Conservation (phyloP, 1,140 invertebrate genomes). For the Cryptotermes secundus region DNA sequence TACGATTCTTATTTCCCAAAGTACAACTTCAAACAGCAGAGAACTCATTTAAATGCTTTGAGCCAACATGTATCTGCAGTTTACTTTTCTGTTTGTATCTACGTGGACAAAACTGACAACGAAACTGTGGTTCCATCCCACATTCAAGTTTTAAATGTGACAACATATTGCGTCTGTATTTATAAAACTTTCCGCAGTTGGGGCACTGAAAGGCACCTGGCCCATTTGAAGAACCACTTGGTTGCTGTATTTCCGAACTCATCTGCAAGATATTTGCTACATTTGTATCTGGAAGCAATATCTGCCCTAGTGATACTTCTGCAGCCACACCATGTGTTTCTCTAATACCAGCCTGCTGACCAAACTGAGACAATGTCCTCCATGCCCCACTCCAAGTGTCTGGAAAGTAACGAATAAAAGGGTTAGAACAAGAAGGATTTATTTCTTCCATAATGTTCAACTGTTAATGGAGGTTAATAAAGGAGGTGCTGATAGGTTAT, state of each 20-base stretch:
- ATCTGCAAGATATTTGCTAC: neutral
- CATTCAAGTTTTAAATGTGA: conserved; percentile 56
- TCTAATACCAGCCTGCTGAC: neutral
- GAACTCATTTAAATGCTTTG: conserved; percentile 17
- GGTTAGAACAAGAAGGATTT: no score
- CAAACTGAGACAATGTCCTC: neutral
- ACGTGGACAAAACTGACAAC: conserved; percentile 48
- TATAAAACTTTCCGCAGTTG: conserved; percentile 45
- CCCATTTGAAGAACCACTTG: conserved; percentile 38
- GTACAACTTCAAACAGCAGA: no score
- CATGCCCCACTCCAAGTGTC: neutral
- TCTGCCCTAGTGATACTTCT: neutral
- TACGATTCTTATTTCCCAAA: no score
- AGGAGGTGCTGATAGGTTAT: no score
- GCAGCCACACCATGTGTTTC: neutral
- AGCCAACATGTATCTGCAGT: conserved; percentile 34
- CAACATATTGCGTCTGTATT: conserved; percentile 46
- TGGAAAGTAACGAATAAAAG: neutral
- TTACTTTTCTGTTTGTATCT: conserved; percentile 31
- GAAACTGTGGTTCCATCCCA: conserved; percentile 51
- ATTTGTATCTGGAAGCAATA: neutral
- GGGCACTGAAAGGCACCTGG: conserved; percentile 52
- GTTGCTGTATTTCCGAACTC: neutral
- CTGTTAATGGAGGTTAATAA: no score
- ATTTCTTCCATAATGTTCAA: no score